Evolutionary conservation across 2,113 vertebrate genomes (phyloP).

Genomic region (Leuciscus idus): DNA sequence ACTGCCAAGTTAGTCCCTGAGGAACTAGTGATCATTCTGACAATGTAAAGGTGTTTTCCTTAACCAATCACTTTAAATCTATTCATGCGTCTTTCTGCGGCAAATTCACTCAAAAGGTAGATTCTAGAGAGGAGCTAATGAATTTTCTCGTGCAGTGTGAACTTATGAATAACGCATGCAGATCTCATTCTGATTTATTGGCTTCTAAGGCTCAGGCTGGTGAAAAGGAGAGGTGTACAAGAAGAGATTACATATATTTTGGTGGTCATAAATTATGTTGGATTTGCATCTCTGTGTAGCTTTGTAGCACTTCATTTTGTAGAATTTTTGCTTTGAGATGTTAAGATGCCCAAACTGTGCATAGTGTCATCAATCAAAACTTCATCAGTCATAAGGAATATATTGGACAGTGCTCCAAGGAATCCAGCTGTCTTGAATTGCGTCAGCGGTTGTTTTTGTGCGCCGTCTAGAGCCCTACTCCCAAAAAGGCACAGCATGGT

Average conservation of each 20-base stretch:
- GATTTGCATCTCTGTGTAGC: conserved; percentile 26
- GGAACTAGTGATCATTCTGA: conserved; percentile 30
- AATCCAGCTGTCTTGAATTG: conserved; percentile 23
- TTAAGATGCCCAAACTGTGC: not conserved
- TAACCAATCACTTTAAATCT: conserved; percentile 16
- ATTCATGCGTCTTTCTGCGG: conserved; percentile 26
- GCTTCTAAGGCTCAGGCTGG: conserved; percentile 29
- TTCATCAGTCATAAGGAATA: conserved; percentile 26
- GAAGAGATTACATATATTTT: conserved; percentile 33
- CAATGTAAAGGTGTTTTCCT: conserved; percentile 9
- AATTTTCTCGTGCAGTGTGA: conserved; percentile 31
- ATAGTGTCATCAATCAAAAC: conserved; percentile 26
- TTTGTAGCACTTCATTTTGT: conserved; percentile 36
- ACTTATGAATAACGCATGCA: conserved; percentile 53
- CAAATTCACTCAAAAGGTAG: conserved; percentile 25
- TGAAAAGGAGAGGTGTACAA: conserved; percentile 33
- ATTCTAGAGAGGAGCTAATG: conserved; percentile 41
- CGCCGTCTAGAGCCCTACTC: not conserved
- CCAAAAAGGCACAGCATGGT: conserved; percentile 31
- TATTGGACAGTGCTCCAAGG: conserved; percentile 27
- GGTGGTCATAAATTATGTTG: conserved; percentile 33
- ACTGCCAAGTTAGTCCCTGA: not conserved
- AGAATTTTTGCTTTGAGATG: conserved; percentile 10
- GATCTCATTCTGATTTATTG: conserved; percentile 45
- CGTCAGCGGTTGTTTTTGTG: conserved; percentile 3